These are phyloP conservation scores for Oreochromis spilurus DNA, from an alignment of 2,113 vertebrate species.

Conservation along the genomic window DNA sequence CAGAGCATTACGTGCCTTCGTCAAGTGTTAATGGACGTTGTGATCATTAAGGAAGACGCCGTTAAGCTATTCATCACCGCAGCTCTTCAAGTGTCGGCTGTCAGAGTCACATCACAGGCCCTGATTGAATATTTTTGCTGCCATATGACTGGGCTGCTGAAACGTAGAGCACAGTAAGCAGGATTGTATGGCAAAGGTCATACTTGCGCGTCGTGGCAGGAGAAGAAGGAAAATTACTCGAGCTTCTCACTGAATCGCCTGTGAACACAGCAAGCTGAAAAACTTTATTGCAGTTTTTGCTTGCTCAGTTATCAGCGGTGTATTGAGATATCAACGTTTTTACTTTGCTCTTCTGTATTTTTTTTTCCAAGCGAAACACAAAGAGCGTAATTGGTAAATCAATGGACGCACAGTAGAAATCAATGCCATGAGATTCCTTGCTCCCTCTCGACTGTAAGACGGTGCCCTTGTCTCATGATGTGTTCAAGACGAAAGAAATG, in stretches of 20 bases:
- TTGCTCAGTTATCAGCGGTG: constrained; percentile 14
- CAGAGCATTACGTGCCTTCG: constrained; percentile 56
- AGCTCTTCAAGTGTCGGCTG: not conserved
- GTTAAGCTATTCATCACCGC: not conserved
- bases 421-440: not conserved
- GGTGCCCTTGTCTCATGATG: not conserved
- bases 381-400: not conserved
- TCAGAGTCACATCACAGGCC: not conserved
- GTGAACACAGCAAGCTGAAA: constrained; percentile 12
- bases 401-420: not conserved
- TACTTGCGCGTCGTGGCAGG: not conserved
- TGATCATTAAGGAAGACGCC: constrained; percentile 25
- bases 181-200: not conserved
- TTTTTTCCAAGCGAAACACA: not conserved
- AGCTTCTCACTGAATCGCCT: not conserved
- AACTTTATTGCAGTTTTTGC: constrained; percentile 24
- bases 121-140: not conserved
- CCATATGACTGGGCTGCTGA: not conserved
- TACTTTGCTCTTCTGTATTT: constrained; percentile 5
- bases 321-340: constrained; percentile 22
- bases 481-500: not conserved
- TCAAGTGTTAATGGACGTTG: constrained; percentile 20
- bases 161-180: not conserved
- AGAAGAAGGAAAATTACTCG: not conserved
- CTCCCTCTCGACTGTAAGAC: not conserved